Conservation (phyloP, 2,113 vertebrate genomes). For the Psettodes erumei region DNA sequence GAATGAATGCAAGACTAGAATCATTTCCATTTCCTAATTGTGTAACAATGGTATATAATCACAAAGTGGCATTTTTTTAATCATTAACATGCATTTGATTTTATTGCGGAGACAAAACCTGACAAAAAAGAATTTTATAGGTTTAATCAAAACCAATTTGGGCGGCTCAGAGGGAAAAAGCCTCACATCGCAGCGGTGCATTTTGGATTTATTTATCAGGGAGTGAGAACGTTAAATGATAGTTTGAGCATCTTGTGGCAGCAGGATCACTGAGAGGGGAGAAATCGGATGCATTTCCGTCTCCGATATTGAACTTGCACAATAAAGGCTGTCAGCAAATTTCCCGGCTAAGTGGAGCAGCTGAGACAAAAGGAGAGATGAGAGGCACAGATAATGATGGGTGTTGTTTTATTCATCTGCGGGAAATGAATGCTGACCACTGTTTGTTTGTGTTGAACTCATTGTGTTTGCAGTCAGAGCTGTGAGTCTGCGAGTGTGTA, state of each 20-base stretch:
- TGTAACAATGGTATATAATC: constrained; percentile 9
- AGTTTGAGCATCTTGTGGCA: constrained; percentile 30
- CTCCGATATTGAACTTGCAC: constrained; percentile 42
- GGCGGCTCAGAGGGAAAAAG: constrained; percentile 32
- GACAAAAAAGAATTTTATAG: constrained; percentile 29
- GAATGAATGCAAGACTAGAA: constrained; percentile 22
- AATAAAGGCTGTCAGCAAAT: constrained; percentile 71
- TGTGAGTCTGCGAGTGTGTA: constrained; percentile 64
- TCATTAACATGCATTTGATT: constrained; percentile 44
- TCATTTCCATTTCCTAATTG: constrained; percentile 27
- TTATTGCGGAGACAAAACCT: constrained; percentile 37
- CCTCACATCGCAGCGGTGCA: constrained; percentile 34
- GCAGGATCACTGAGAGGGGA: constrained; percentile 21
- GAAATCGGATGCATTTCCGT: constrained; percentile 38
- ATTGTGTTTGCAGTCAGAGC: constrained; percentile 68
- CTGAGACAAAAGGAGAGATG: constrained; percentile 64
- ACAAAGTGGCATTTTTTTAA: constrained; percentile 17
- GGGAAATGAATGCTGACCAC: constrained; percentile 71
- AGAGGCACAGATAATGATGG: constrained; percentile 63
- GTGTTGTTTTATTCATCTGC: constrained; percentile 73
- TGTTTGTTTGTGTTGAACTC: constrained; percentile 69
- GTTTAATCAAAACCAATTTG: constrained; percentile 38
- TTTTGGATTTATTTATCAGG: constrained; percentile 63
- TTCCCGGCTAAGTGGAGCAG: constrained; percentile 62
- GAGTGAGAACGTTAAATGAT: constrained; percentile 33